These are phyloP conservation scores for Napeogenes sylphis DNA, from an alignment of 2,888 invertebrate species.

Conservation along the genomic window DNA sequence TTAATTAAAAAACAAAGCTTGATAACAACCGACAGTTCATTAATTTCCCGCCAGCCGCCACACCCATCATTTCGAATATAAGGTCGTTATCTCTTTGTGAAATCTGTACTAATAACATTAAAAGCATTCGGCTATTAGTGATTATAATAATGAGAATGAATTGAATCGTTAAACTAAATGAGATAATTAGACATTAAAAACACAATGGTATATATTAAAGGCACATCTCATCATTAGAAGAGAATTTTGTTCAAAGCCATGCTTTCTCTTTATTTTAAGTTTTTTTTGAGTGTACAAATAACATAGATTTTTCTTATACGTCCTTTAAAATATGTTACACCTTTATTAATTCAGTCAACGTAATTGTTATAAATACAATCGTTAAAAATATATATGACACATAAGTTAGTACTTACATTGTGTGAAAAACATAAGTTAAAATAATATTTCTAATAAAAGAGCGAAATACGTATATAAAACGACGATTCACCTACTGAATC, in stretches of 20 bases:
- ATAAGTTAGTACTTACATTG: no score
- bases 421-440: background rate
- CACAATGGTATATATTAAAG: background rate
- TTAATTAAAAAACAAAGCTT: background rate
- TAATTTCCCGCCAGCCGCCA: slow-evolving; percentile 26
- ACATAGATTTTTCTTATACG: no score
- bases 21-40: slow-evolving; percentile 7
- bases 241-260: background rate
- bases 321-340: no score
- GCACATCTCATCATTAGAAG: background rate
- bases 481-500: background rate
- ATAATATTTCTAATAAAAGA: background rate
- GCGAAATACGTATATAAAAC: background rate
- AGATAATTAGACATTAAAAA: background rate
- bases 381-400: no score
- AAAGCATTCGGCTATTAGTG: slow-evolving; percentile 35
- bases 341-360: no score
- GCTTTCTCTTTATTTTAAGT: background rate
- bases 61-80: slow-evolving; percentile 24
- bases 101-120: slow-evolving; percentile 34
- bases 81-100: slow-evolving; percentile 32
- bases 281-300: no score
- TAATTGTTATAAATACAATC: no score
- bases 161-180: slow-evolving; percentile 3
- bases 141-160: slow-evolving; percentile 4